These are phyloP conservation scores for Microchrysa polita DNA, from an alignment of 2,888 invertebrate genomes.

Conservation along the genomic window DNA sequence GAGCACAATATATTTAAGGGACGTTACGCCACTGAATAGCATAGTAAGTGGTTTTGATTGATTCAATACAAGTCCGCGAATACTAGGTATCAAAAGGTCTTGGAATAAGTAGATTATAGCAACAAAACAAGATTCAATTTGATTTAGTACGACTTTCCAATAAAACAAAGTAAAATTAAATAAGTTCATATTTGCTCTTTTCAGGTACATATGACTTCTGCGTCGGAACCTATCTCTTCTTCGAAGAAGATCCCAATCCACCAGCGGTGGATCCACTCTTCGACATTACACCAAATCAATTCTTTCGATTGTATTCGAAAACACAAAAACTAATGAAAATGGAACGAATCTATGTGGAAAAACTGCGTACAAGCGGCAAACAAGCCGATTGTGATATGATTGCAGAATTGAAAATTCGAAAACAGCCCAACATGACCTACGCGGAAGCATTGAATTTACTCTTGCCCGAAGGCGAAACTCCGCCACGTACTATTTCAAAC, in stretches of 20 bases:
- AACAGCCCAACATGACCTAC: constrained; percentile 57
- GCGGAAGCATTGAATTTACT: constrained; percentile 58
- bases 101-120: no score
- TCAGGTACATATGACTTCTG: constrained; percentile 75
- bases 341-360: constrained; percentile 72
- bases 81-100: no score
- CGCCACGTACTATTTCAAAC: constrained; percentile 37
- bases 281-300: constrained; percentile 68
- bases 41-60: no score
- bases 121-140: no score
- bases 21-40: no score
- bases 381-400: constrained; percentile 38
- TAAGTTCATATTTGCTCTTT: constrained; percentile 53
- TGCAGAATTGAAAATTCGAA: constrained; percentile 48
- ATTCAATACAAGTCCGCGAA: no score
- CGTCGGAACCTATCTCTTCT: constrained; percentile 78
- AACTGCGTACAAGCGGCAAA: constrained; percentile 2
- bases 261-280: constrained; percentile 66
- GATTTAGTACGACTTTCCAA: no score
- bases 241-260: constrained; percentile 70
- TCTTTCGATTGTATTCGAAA: constrained; percentile 70
- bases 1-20: no score
- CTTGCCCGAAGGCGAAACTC: constrained; percentile 54
- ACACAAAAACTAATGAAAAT: constrained; percentile 74
- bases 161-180: no score